Percentiles rank a stretch among this genome's conserved stretches.
Conservation (phyloP, 2,113 vertebrate genomes). For the Zosterops pallidus region DNA sequence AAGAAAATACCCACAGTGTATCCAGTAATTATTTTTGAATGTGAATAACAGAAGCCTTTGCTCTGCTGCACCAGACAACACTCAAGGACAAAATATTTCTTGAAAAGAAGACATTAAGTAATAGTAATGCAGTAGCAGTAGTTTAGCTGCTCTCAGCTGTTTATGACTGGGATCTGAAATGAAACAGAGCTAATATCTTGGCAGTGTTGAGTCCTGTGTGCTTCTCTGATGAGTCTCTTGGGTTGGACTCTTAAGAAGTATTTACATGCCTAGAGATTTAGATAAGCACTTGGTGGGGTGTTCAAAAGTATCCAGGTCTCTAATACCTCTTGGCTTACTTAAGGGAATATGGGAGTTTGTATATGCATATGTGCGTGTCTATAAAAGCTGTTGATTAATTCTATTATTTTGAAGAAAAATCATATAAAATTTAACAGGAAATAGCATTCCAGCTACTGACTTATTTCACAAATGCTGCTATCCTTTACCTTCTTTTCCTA, state of each 20-base stretch:
- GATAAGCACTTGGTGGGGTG: not conserved
- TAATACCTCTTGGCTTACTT: not conserved
- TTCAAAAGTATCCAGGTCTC: not conserved
- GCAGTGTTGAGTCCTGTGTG: not conserved
- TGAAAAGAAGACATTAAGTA: not conserved
- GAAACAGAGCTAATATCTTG: not conserved
- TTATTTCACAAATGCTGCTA: not conserved
- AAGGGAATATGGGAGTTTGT: not conserved
- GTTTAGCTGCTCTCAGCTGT: constrained; percentile 1
- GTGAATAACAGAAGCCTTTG: not conserved
- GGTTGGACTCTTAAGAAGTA: not conserved
- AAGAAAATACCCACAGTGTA: not conserved
- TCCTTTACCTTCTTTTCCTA: not conserved
- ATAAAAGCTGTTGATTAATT: not conserved
- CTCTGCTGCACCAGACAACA: not conserved
- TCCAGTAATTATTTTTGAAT: not conserved
- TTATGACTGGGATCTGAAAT: constrained; percentile 28
- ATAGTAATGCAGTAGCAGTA: not conserved
- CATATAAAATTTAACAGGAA: not conserved
- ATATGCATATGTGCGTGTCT: rapidly evolving
- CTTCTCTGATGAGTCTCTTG: constrained; percentile 10
- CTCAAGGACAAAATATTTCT: not conserved
- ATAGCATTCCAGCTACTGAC: not conserved
- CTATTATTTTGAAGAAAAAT: not conserved
- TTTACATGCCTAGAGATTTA: constrained; percentile 42